A percentile compares a stretch with the other conserved stretches of the same genome.
These are phyloP conservation scores for Psylliodes chrysocephalus DNA, from an alignment of 2,888 invertebrate species.

Conservation along the genomic window DNA sequence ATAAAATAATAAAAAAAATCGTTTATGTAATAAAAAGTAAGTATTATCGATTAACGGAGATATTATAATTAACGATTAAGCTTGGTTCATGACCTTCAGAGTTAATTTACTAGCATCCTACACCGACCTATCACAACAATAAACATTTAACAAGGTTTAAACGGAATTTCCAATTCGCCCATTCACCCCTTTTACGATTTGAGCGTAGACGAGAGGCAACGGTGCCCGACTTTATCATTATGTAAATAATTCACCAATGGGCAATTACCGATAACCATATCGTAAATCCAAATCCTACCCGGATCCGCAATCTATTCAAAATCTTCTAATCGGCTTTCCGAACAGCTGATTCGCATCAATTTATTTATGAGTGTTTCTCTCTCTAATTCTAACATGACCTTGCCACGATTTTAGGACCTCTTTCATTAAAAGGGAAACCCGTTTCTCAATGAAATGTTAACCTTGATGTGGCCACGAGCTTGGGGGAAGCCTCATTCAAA, in stretches of 20 bases:
- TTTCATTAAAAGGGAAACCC: slow-evolving; percentile 34
- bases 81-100: not conserved
- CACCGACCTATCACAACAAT: slow-evolving; percentile 12
- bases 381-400: slow-evolving; percentile 33
- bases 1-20: no score
- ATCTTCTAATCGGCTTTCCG: slow-evolving; percentile 28
- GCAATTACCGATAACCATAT: slow-evolving; percentile 21
- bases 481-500: slow-evolving; percentile 29
- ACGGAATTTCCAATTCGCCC: slow-evolving; percentile 1
- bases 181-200: slow-evolving; percentile 12
- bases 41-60: no score
- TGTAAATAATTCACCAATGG: slow-evolving; percentile 25
- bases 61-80: no score
- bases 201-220: not conserved
- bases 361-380: slow-evolving; percentile 31
- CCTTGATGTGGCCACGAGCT: slow-evolving; percentile 28
- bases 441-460: slow-evolving; percentile 38
- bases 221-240: slow-evolving; percentile 12
- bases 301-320: slow-evolving; percentile 30
- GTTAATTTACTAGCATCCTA: not conserved
- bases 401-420: slow-evolving; percentile 36
- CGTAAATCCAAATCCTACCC: slow-evolving; percentile 29
- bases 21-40: no score
- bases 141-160: slow-evolving; percentile 4
- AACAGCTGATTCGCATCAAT: slow-evolving; percentile 38